Evolutionary conservation across 2,888 invertebrate genomes (phyloP).

Genomic region (Dryobota labecula): DNA sequence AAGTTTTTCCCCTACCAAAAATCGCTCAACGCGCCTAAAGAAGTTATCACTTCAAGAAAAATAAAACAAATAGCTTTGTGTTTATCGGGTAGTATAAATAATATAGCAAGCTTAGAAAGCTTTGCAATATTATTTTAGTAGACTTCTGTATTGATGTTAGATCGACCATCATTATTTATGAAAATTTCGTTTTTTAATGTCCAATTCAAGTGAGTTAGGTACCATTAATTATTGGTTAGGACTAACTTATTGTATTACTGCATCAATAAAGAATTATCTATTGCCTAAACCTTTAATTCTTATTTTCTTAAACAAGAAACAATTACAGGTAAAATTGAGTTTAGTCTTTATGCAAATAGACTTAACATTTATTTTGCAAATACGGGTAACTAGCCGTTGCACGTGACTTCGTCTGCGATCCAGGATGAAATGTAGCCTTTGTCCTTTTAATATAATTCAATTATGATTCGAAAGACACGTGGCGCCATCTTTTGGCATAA

Average conservation of each 20-base stretch:
- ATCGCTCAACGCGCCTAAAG: too few species aligned
- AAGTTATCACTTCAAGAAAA: neutral
- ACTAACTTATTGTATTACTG: neutral
- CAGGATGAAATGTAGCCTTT: too few species aligned
- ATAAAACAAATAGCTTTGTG: slow-evolving; percentile 1
- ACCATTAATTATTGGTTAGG: neutral
- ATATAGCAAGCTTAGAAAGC: neutral
- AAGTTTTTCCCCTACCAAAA: too few species aligned
- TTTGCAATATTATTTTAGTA: slow-evolving; percentile 4
- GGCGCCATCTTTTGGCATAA: too few species aligned
- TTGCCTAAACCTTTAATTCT: neutral
- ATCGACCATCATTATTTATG: neutral
- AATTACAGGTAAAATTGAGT: neutral
- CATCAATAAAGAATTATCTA: neutral
- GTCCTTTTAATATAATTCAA: too few species aligned
- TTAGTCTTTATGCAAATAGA: neutral
- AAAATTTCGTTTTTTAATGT: neutral
- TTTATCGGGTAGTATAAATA: neutral
- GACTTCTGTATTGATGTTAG: neutral
- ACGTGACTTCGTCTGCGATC: too few species aligned
- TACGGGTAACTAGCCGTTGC: too few species aligned
- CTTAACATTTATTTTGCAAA: too few species aligned
- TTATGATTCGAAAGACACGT: too few species aligned
- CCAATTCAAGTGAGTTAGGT: neutral
- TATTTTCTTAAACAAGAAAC: neutral